Conservation (phyloP, 2,888 invertebrate species). For the Cantharis rustica region DNA sequence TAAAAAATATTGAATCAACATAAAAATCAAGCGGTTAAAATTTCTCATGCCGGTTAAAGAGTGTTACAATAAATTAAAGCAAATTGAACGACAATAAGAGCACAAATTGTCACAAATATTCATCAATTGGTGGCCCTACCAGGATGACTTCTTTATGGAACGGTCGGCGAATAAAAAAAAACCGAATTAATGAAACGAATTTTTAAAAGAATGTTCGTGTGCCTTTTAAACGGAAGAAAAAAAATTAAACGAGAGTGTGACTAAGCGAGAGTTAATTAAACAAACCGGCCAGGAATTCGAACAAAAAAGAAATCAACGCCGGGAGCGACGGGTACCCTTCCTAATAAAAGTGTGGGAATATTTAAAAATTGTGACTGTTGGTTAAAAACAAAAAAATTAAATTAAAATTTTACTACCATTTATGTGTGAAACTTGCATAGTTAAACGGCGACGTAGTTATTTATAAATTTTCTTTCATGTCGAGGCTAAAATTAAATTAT, state of each 20-base stretch:
- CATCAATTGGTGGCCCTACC: conserved; percentile 7
- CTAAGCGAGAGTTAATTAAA: conserved; percentile 14
- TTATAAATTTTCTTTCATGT: not conserved
- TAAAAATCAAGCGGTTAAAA: not conserved
- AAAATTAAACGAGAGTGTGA: not conserved
- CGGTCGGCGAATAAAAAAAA: conserved; percentile 2
- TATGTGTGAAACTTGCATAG: not conserved
- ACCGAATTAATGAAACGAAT: not conserved
- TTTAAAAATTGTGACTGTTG: not conserved
- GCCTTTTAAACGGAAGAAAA: not conserved
- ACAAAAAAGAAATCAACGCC: conserved; percentile 15
- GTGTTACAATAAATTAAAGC: conserved; percentile 9
- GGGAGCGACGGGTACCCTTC: not conserved
- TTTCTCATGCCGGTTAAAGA: not conserved
- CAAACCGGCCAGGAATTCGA: conserved; percentile 9
- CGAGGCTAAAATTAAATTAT: not conserved
- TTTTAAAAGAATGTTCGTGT: not conserved
- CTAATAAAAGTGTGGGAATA: conserved; percentile 3
- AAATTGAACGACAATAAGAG: conserved; percentile 10
- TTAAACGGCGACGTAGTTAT: not conserved
- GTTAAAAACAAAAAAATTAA: not conserved
- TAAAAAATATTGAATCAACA: not conserved
- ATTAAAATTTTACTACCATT: not conserved
- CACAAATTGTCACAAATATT: conserved; percentile 9
- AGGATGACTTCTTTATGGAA: conserved; percentile 12